These are phyloP conservation scores for Poeciliopsis presidionis DNA, from an alignment of 2,797 vertebrate genomes.

Conservation along the genomic window DNA sequence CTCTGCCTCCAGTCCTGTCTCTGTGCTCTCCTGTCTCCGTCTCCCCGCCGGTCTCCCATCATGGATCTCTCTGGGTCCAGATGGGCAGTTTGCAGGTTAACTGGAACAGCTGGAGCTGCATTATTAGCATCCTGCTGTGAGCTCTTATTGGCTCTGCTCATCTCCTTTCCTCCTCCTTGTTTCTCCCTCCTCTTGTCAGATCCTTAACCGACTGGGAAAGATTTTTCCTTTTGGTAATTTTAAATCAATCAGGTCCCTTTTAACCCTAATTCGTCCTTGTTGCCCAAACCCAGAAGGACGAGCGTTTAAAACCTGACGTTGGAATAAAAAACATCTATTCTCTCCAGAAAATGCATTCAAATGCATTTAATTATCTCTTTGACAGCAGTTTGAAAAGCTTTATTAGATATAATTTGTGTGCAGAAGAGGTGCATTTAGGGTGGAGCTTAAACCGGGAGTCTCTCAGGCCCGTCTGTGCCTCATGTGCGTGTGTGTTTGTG, in stretches of 20 bases:
- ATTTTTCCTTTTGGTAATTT: neutral
- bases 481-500: constrained; percentile 15
- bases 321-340: neutral
- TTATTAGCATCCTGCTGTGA: constrained; percentile 99
- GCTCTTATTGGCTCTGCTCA: constrained; percentile 93
- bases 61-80: constrained; percentile 83
- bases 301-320: neutral
- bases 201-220: neutral
- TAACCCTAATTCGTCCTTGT: neutral
- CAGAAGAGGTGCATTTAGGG: constrained; percentile 19
- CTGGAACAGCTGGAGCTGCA: constrained; percentile 99
- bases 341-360: neutral
- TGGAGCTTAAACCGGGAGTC: constrained; percentile 57
- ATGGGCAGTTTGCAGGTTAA: constrained; percentile 99
- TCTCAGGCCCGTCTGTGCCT: constrained; percentile 48
- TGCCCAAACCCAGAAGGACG: neutral
- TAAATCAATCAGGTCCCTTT: neutral
- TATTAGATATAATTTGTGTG: constrained; percentile 37
- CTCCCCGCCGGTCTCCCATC: constrained; percentile 23
- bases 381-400: constrained; percentile 10
- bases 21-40: constrained; percentile 5
- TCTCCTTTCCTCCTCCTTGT: constrained; percentile 41
- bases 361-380: constrained; percentile 16
- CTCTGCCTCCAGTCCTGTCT: constrained; percentile 9
- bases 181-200: constrained; percentile 61